A percentile compares a stretch with the other conserved stretches of the same genome.
phyloP scores from a whole-genome alignment of 1,140 invertebrate genomes.

The Muscidifurax raptorellus region DNA sequence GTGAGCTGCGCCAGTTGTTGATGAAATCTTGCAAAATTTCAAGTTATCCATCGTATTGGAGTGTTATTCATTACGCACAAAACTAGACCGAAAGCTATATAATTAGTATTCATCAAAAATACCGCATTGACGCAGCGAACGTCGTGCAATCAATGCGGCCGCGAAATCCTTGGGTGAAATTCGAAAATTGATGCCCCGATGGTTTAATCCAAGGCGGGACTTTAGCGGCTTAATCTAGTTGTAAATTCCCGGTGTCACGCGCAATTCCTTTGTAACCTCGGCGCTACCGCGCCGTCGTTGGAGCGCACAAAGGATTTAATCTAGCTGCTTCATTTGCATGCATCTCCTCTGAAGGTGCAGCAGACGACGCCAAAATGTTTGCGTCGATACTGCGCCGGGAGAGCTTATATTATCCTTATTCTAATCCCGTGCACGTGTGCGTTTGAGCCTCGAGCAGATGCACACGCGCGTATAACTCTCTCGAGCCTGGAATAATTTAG shows the following conservation, averaged over 20 bases:
- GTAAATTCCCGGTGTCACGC: conserved; percentile 62
- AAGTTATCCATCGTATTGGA: neutral
- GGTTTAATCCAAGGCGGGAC: neutral
- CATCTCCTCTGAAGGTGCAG: conserved; percentile 34
- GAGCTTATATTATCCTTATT: neutral
- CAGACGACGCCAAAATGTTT: neutral
- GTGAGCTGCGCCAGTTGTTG: neutral
- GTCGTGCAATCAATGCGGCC: neutral
- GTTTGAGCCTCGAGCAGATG: neutral
- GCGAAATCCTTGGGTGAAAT: neutral
- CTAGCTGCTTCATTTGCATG: conserved; percentile 66
- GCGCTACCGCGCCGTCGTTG: conserved; percentile 58
- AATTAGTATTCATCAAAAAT: too few species aligned
- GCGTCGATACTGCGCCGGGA: neutral
- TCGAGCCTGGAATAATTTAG: conserved; percentile 42
- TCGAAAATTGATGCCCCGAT: neutral
- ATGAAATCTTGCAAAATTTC: neutral
- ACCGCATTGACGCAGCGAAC: neutral
- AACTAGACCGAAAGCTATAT: too few species aligned
- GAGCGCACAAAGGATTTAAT: conserved; percentile 67
- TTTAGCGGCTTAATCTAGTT: conserved; percentile 64
- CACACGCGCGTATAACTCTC: neutral
- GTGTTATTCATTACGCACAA: too few species aligned
- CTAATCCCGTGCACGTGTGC: neutral
- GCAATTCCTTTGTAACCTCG: conserved; percentile 53